These are phyloP conservation scores for Iselma pallidipennis DNA, from an alignment of 2,888 invertebrate species.

Conservation along the genomic window DNA sequence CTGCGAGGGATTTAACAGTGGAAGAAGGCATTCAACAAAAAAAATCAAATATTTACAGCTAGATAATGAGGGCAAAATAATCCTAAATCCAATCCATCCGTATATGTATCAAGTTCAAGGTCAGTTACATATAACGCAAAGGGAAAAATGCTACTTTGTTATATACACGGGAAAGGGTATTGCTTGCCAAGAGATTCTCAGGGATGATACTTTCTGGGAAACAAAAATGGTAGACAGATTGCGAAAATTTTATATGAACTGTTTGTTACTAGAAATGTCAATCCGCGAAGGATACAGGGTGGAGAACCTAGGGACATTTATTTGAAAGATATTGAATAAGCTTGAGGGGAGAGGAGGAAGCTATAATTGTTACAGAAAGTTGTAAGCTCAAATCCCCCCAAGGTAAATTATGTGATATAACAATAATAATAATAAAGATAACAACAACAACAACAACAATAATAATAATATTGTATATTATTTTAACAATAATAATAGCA, in stretches of 20 bases:
- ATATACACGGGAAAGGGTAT: neutral
- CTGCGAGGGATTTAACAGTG: neutral
- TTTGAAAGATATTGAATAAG: too few relatives aligned
- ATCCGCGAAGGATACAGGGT: too few relatives aligned
- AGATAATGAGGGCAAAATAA: neutral
- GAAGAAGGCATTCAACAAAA: neutral
- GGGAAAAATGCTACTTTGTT: conserved; percentile 1
- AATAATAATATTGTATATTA: too few relatives aligned
- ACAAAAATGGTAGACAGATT: neutral
- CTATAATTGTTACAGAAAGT: too few relatives aligned
- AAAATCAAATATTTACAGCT: neutral
- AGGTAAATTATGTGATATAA: too few relatives aligned
- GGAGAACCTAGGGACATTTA: too few relatives aligned
- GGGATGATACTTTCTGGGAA: neutral
- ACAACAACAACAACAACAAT: too few relatives aligned
- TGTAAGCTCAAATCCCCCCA: too few relatives aligned
- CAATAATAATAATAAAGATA: too few relatives aligned
- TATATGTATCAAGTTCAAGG: conserved; percentile 8
- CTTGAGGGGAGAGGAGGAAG: too few relatives aligned
- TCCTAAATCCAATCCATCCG: neutral
- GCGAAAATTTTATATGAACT: neutral
- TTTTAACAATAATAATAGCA: too few relatives aligned
- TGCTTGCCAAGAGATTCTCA: neutral
- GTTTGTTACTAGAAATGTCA: neutral
- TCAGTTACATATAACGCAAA: neutral